Evolutionary conservation across 1,140 invertebrate genomes (phyloP).

Genomic region (Luehdorfia chinensis): DNA sequence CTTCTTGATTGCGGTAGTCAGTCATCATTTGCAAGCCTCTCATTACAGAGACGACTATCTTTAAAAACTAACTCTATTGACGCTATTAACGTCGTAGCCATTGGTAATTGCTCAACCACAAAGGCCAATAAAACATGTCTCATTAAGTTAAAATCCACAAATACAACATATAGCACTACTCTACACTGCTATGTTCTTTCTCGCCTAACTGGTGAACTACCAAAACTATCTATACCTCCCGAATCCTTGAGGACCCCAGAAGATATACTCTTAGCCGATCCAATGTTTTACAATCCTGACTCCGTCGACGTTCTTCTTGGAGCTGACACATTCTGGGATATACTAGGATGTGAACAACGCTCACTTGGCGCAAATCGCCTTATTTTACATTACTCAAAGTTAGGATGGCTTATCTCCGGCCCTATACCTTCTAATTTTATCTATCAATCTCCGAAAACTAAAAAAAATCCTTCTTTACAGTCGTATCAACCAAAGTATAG

Average conservation of each 20-base stretch:
- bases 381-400: constrained; percentile 31
- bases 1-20: no score
- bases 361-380: constrained; percentile 27
- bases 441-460: constrained; percentile 18
- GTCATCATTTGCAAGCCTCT: no score
- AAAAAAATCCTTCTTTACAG: no score
- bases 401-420: constrained; percentile 42
- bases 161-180: no score
- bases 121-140: no score
- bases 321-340: constrained; percentile 13
- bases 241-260: constrained; percentile 28
- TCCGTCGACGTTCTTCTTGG: constrained; percentile 7
- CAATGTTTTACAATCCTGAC: constrained; percentile 8
- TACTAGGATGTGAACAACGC: constrained; percentile 28
- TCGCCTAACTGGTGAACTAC: constrained; percentile 30
- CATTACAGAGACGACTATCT: no score
- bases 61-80: no score
- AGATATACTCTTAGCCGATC: constrained; percentile 30
- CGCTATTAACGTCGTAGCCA: no score
- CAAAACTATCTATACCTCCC: constrained; percentile 25
- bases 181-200: no score
- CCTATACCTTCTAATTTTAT: constrained; percentile 20
- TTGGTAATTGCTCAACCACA: no score
- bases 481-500: constrained; percentile 12
- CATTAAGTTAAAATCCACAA: no score